Conservation (phyloP, 2,888 invertebrate genomes). For the Pardosa pseudoannulata region DNA sequence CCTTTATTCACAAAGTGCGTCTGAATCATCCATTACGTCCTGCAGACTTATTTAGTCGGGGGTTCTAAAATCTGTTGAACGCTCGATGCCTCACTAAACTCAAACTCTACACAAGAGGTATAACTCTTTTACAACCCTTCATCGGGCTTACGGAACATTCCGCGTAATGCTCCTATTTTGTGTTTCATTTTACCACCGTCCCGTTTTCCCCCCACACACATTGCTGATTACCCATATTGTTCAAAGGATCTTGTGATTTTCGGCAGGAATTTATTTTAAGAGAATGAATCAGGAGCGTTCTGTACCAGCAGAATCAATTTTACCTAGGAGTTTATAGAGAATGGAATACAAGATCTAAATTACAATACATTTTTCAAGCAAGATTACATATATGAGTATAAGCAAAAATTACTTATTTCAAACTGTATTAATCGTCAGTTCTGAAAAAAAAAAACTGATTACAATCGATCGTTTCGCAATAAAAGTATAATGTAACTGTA, state of each 20-base stretch:
- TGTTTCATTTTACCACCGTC: not conserved
- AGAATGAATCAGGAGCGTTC: not conserved
- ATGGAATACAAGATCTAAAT: no score
- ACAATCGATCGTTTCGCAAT: no score
- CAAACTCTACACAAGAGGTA: not conserved
- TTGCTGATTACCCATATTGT: constrained; percentile 4
- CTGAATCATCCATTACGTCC: not conserved
- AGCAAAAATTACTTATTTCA: no score
- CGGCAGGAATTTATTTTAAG: not conserved
- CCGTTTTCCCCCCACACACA: not conserved
- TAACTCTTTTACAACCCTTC: constrained; percentile 17
- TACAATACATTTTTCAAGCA: no score
- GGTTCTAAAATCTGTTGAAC: not conserved
- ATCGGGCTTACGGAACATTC: not conserved
- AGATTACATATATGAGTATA: no score
- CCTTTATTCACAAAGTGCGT: not conserved
- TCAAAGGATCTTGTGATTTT: not conserved
- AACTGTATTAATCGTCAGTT: no score
- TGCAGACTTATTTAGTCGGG: not conserved
- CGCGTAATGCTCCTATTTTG: not conserved
- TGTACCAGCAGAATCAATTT: not conserved
- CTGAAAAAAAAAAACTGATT: no score
- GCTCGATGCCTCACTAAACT: not conserved
- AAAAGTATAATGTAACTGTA: no score
- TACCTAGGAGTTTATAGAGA: no score